These are phyloP conservation scores for Montipora sp. DNA, from an alignment of 64 coral and sea anemone genomes.

Conservation along the genomic window DNA sequence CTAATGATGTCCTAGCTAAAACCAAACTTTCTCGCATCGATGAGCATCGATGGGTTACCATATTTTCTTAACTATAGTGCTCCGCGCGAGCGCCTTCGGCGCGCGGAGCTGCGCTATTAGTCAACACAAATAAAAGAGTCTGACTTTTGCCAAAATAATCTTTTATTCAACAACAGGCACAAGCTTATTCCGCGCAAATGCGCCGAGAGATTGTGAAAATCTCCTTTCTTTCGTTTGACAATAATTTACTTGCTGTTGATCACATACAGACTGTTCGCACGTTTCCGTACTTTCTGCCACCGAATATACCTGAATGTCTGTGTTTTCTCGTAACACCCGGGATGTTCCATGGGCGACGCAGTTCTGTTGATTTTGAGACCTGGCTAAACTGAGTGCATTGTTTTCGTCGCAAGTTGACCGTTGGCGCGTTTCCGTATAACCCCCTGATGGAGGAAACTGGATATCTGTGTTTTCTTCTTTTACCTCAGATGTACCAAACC, in stretches of 20 bases:
- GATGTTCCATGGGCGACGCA: background rate
- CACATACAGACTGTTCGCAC: conserved; percentile 5
- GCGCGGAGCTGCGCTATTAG: too few relatives aligned
- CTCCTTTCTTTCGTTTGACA: background rate
- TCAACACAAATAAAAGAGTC: too few relatives aligned
- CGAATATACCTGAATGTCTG: background rate
- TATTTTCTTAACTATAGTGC: too few relatives aligned
- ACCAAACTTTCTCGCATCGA: too few relatives aligned
- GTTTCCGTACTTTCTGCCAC: background rate
- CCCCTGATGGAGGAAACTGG: background rate
- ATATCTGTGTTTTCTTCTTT: background rate
- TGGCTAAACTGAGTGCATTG: background rate
- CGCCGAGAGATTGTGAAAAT: conserved; percentile 14
- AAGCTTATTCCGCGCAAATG: conserved; percentile 15
- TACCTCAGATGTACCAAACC: background rate
- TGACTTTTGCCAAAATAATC: too few relatives aligned
- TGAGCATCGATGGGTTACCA: too few relatives aligned
- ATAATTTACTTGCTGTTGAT: background rate
- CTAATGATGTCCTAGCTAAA: too few relatives aligned
- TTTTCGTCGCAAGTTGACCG: conserved; percentile 1
- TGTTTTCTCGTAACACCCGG: background rate
- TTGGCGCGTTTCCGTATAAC: background rate
- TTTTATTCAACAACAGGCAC: conserved; percentile 21
- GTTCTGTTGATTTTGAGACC: conserved; percentile 18
- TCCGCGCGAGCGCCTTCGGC: too few relatives aligned